These are phyloP conservation scores for Galbula dea DNA, from an alignment of 2,113 vertebrate genomes.

Conservation along the genomic window DNA sequence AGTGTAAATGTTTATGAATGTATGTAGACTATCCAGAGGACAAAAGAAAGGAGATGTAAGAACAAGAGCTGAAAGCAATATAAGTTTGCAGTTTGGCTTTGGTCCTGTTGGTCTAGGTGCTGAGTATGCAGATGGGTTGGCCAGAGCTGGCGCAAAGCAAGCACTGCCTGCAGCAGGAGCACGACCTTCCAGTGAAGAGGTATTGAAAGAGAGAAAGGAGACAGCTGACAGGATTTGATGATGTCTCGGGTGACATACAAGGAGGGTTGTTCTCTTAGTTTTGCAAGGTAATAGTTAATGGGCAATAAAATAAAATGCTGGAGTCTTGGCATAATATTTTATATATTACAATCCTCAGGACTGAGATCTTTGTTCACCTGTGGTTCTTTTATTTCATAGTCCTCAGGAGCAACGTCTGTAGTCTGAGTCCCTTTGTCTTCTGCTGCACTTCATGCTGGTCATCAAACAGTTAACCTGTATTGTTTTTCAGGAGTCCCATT, in stretches of 20 bases:
- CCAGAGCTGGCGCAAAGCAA: not conserved
- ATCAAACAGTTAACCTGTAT: not conserved
- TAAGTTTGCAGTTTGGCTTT: not conserved
- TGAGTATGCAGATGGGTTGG: not conserved
- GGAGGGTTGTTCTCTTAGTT: not conserved
- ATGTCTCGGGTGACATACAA: not conserved
- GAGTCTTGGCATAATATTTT: not conserved
- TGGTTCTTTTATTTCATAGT: not conserved
- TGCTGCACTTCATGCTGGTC: not conserved
- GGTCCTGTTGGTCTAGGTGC: not conserved
- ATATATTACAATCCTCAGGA: not conserved
- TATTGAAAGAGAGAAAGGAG: not conserved
- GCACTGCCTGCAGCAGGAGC: not conserved
- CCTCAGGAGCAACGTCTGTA: not conserved
- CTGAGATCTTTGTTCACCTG: not conserved
- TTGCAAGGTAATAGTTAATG: not conserved
- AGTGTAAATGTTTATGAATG: not conserved
- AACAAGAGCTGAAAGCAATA: not conserved
- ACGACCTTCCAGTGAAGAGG: not conserved
- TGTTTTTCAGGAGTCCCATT: not conserved
- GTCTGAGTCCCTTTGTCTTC: not conserved
- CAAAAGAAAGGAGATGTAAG: not conserved
- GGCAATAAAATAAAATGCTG: not conserved
- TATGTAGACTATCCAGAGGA: not conserved
- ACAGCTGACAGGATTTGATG: not conserved